These are phyloP conservation scores for Pantherophis alleghaniensis DNA, from an alignment of 2,797 vertebrate species.

Conservation along the genomic window DNA sequence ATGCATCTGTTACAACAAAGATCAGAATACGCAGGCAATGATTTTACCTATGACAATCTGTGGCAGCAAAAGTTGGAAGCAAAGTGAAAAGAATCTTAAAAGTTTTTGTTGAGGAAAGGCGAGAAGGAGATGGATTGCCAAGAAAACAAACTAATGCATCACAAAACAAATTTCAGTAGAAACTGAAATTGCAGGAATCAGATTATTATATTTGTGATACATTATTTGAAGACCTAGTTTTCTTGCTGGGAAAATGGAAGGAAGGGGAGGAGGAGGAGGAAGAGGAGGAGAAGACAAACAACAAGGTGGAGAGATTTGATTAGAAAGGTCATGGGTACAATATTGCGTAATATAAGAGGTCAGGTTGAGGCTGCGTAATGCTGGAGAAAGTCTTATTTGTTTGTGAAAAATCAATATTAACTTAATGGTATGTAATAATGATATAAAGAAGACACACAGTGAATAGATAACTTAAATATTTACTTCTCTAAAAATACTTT, in stretches of 20 bases:
- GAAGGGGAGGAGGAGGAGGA: no score
- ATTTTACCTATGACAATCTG: neutral
- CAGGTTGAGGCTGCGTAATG: neutral
- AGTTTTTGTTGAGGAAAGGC: neutral
- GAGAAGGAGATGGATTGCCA: neutral
- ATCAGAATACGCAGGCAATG: neutral
- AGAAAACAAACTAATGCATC: neutral
- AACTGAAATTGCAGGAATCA: neutral
- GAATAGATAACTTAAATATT: neutral
- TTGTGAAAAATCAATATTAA: neutral
- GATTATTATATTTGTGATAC: neutral
- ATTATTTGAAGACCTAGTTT: neutral
- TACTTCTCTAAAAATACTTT: neutral
- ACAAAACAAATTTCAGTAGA: neutral
- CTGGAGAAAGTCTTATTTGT: neutral
- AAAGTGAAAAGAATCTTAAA: neutral
- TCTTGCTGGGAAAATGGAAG: neutral
- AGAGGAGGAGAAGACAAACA: neutral
- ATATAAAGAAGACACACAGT: neutral
- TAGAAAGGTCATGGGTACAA: neutral
- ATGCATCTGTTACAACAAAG: neutral
- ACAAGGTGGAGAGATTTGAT: neutral
- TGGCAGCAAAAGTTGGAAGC: neutral
- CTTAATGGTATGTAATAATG: neutral
- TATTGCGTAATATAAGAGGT: neutral